Evolutionary conservation across 2,888 invertebrate species (phyloP), one percentile per base, ranked within the genome.

Genomic region (Philopedon plagiatum): DNA sequence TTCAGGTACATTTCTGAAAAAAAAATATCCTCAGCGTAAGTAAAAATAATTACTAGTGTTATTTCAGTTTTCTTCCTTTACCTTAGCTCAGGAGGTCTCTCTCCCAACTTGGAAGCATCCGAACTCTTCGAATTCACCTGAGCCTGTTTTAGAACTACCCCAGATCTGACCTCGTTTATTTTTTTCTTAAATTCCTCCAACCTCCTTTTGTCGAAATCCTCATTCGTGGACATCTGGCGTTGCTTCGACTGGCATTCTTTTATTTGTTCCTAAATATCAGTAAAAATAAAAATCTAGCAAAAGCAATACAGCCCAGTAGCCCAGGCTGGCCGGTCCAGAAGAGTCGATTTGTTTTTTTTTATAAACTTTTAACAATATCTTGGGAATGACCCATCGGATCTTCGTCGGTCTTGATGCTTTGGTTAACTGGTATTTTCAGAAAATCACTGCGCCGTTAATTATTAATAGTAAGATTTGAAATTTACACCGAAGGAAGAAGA

Each of bases 41-140:
- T n/a, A n/a, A n/a, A n/a, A n/a, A n/a, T n/a, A n/a, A n/a, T n/a
- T n/a, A n/a, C n/a, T n/a, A n/a, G n/a, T n/a, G n/a, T n/a, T n/a
- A 26, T 5, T 26, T 23, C 7, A 2, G 32, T 18, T 21, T 1
- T 61, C 39, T 54, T 18, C 70, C n/a, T n/a, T n/a, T 78, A 90
- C 90, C 89, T 87, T 0, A 87, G 83, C 5, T 87, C 85, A 0
- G 86, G 80, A 4, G 89, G 83, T 76, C 89, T 84, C 0, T 86
- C 82, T 29, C 90, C 89, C 11, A 87, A 79, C 37, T 77, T 80
- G 49, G 83, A 80, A 0, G 91, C 90, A 58, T 86, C 85, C 23
- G 80, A 81, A 21, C 85, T 84, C 19, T 87, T 84, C 13, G 85
- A 83, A 26, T 83, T 76, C 18, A 89, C 77, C 71, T 86, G 85